Conservation (phyloP, 1,140 invertebrate genomes). For the Drosophila lacertosa region DNA sequence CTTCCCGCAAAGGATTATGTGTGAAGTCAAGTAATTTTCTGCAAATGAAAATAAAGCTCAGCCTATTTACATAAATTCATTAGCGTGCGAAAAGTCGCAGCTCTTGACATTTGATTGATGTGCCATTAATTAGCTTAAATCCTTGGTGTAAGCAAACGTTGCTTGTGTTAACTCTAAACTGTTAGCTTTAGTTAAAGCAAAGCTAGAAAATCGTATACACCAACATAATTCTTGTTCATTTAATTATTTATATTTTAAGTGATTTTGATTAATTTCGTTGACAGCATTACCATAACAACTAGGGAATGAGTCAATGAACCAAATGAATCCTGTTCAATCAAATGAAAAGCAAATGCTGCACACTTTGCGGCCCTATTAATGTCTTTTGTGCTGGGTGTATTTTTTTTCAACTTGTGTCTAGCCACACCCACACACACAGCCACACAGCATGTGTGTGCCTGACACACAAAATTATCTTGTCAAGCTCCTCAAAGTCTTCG, state of each 20-base stretch:
- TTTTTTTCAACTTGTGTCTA: background rate
- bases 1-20: constrained; percentile 39
- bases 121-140: constrained; percentile 43
- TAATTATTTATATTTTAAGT: background rate
- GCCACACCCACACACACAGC: background rate
- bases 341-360: constrained; percentile 20
- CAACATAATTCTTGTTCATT: background rate
- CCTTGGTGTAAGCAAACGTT: constrained; percentile 14
- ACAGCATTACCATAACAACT: background rate
- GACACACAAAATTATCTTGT: constrained; percentile 9
- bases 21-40: constrained; percentile 42
- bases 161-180: background rate
- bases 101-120: constrained; percentile 51
- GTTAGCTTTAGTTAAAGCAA: background rate
- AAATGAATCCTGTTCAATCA: background rate
- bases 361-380: constrained; percentile 9
- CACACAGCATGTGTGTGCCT: background rate
- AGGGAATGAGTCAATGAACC: background rate
- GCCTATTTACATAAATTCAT: constrained; percentile 29
- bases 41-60: constrained; percentile 39
- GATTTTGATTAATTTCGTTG: background rate
- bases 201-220: background rate
- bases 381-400: background rate
- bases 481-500: background rate
- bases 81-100: background rate